Evolutionary conservation across 2,113 vertebrate genomes (phyloP).

Genomic region (Bos javanicus): DNA sequence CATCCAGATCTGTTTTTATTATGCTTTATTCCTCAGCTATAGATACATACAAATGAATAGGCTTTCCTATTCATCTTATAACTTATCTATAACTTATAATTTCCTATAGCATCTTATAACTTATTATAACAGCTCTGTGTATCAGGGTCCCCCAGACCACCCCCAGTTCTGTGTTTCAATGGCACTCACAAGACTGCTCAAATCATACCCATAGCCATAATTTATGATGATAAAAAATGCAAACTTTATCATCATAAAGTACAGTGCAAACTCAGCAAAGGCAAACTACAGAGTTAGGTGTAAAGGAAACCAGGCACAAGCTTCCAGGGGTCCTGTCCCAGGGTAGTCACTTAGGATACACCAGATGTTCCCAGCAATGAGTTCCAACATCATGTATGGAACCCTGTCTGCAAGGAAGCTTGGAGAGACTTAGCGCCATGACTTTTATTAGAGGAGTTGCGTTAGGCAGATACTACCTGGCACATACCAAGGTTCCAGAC

Average conservation of each 20-base stretch:
- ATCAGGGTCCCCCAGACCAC: background rate
- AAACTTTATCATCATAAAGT: no score
- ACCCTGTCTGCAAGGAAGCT: background rate
- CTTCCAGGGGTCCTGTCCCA: background rate
- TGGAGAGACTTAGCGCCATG: background rate
- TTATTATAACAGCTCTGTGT: background rate
- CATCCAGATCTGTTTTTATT: background rate
- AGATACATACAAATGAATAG: background rate
- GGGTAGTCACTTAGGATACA: background rate
- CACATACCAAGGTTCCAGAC: background rate
- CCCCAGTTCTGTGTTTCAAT: background rate
- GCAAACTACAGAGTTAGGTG: background rate
- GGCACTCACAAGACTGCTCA: background rate
- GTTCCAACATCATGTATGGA: background rate
- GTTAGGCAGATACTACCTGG: background rate
- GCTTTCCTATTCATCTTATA: background rate
- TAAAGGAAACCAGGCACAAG: background rate
- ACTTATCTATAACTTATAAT: no score
- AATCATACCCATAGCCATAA: background rate
- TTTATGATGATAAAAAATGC: background rate
- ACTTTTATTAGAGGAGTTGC: background rate
- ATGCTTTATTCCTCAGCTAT: background rate
- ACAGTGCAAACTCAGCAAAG: background rate
- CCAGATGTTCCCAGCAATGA: background rate
- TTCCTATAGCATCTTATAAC: background rate